Base-by-base conservation (phyloP, 2,113 vertebrate genomes). In the Psammodynastes pulverulentus region DNA sequence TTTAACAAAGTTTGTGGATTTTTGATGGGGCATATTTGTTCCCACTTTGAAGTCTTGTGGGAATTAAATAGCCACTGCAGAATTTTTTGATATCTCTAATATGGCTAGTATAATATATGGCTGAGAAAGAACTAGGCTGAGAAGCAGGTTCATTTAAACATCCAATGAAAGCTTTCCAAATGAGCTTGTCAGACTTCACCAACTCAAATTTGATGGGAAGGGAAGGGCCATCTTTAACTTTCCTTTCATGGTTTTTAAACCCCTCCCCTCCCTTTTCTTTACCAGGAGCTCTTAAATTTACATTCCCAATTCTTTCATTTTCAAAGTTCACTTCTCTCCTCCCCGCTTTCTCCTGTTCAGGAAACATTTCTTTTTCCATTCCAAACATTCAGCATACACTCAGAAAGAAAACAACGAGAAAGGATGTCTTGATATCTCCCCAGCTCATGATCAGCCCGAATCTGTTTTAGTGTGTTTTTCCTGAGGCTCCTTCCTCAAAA, bases 341-440 rank as follows among this genome's bases (percentile, higher is more conserved):
- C 23, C 84, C 84, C 26, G n/a, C 1, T n/a, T 12, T 39, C 49
- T 24, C 34, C 67, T 53, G 1, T 51, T 24, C 8, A 21, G 17
- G 19, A 86, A 86, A 86, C n/a, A 79, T 43, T 79, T 43, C 6
- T 49, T 51, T 87, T 19, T 19, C 29, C 12, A 39, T 34, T 91
- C 49, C 34, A 62, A 91, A 34, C 46, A 49, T 58, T 34, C 26
- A 34, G 4, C 34, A 79, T 86, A 15, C 17, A 0, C 19, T 56
- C 89, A 0, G 49, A 13, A 23, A 54, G 51, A 52, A 12, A 85
- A 23, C 26, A 0, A 15, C 23, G 85, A 0, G 52, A 13, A 23
- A 0, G 13, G 5, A 0, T 0, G 0, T 0, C 54, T 0, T 0
- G 6, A 0, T 0, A 0, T 0, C 54, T 0, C 0, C 13, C 9